These are phyloP conservation scores for Oceanodroma tethys DNA, from an alignment of 2,113 vertebrate genomes.

Conservation along the genomic window DNA sequence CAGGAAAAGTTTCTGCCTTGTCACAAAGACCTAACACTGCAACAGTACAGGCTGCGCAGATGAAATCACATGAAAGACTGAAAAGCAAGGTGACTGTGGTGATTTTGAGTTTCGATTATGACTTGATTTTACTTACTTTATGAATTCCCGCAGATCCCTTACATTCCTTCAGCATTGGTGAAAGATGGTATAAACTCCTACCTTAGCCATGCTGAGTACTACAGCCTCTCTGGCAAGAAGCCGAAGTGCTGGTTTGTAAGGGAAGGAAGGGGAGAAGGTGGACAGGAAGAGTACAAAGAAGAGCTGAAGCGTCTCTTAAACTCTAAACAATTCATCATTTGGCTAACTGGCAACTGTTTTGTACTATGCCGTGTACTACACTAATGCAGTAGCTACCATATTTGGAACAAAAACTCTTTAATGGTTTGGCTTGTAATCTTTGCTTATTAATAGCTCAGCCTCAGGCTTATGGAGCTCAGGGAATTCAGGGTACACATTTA, in stretches of 20 bases:
- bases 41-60: fast-evolving
- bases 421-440: not conserved
- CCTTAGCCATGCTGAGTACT: not conserved
- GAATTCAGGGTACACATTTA: not conserved
- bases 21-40: not conserved
- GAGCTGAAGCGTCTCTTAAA: not conserved
- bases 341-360: not conserved
- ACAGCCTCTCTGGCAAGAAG: not conserved
- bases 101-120: not conserved
- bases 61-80: not conserved
- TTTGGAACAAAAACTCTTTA: not conserved
- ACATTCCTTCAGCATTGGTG: not conserved
- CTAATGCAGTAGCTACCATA: not conserved
- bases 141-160: not conserved
- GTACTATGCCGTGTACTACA: fast-evolving
- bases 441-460: not conserved
- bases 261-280: not conserved
- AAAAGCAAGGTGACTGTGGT: not conserved
- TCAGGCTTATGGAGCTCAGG: not conserved
- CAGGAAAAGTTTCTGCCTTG: not conserved
- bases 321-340: not conserved
- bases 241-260: not conserved
- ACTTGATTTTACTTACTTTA: not conserved
- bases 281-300: not conserved
- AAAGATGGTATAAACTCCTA: not conserved